Evolutionary conservation across 2,113 vertebrate genomes (phyloP).

Genomic region (Protomyctophum bolini): DNA sequence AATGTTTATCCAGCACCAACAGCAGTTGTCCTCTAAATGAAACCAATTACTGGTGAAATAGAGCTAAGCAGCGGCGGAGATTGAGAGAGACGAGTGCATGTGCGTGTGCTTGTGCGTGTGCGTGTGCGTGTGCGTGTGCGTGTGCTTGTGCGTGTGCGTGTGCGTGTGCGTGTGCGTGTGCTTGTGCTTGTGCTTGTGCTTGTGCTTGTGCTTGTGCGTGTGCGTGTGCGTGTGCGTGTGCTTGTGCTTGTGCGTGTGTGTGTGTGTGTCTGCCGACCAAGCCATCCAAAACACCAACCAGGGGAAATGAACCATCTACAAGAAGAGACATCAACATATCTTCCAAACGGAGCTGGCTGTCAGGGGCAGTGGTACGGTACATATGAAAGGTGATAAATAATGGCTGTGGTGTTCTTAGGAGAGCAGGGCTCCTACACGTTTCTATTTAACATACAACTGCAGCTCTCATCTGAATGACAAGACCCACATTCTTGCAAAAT

Average conservation of each 20-base stretch:
- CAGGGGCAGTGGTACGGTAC: too few relatives aligned
- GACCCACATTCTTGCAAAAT: too few relatives aligned
- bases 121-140: slow-evolving; percentile 23
- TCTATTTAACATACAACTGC: too few relatives aligned
- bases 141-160: background rate
- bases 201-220: background rate
- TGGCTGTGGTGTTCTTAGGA: too few relatives aligned
- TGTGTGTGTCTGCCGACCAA: too few relatives aligned
- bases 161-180: background rate
- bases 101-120: slow-evolving; percentile 21
- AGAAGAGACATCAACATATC: too few relatives aligned
- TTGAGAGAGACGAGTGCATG: background rate
- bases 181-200: background rate
- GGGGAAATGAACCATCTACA: too few relatives aligned
- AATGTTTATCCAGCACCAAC: slow-evolving; percentile 58
- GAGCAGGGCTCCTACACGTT: too few relatives aligned
- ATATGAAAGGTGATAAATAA: too few relatives aligned
- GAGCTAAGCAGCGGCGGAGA: slow-evolving; percentile 22
- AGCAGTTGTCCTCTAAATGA: slow-evolving; percentile 62
- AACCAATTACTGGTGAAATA: slow-evolving; percentile 63
- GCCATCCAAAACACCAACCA: too few relatives aligned
- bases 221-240: background rate
- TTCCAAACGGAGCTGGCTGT: too few relatives aligned
- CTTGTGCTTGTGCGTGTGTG: background rate
- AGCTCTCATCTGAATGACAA: slow-evolving; percentile 25